Conservation (phyloP, 1,140 invertebrate genomes). For the Drosophila carrolli region DNA sequence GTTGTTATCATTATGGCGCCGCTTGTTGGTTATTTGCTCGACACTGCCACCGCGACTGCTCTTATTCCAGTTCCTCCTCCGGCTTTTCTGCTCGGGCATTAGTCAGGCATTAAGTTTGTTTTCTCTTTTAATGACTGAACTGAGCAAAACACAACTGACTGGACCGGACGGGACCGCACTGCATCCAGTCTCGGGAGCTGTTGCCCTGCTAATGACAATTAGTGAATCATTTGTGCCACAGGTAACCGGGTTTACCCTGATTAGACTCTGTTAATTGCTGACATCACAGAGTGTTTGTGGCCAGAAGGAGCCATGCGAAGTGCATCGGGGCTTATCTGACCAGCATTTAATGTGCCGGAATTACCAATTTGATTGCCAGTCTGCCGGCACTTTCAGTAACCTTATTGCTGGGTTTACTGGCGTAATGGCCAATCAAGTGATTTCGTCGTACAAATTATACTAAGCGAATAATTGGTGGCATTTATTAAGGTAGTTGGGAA, state of each 20-base stretch:
- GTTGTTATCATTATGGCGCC: conserved; percentile 45
- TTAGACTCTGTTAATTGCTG: conserved; percentile 70
- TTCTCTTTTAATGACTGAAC: conserved; percentile 62
- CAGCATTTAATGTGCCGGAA: conserved; percentile 27
- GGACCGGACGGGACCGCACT: not conserved
- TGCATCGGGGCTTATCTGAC: conserved; percentile 14
- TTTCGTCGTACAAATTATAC: not conserved
- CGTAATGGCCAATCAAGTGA: conserved; percentile 3
- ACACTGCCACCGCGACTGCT: conserved; percentile 49
- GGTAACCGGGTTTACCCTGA: conserved; percentile 59
- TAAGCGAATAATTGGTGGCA: not conserved
- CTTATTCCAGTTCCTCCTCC: conserved; percentile 15
- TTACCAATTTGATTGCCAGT: conserved; percentile 26
- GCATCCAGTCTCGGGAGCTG: conserved; percentile 6
- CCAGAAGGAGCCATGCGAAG: not conserved
- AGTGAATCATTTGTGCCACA: conserved; percentile 65
- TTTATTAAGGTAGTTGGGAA: not conserved
- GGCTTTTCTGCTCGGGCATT: conserved; percentile 24
- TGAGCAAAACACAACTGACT: not conserved
- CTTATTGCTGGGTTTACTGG: not conserved
- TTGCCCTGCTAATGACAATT: conserved; percentile 51
- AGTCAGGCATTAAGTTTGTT: conserved; percentile 68
- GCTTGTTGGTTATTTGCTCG: conserved; percentile 42
- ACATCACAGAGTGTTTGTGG: conserved; percentile 23
- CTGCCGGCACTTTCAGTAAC: not conserved